Percentiles rank a stretch among this genome's conserved stretches.
phyloP scores from a whole-genome alignment of 2,113 vertebrate species.

The Campylomormyrus numenius region DNA sequence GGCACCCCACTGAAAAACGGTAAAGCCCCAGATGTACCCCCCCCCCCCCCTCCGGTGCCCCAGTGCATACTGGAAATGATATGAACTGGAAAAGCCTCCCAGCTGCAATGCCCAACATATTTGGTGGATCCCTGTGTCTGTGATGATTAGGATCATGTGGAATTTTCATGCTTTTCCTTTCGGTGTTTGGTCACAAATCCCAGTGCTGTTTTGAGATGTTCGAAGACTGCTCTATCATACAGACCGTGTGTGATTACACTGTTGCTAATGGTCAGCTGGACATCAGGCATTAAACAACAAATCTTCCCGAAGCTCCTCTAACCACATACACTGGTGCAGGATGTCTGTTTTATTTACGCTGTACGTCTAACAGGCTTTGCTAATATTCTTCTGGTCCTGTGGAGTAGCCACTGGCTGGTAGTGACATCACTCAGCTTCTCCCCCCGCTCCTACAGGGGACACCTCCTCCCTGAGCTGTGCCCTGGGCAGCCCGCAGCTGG shows the following conservation, averaged over 20 bases:
- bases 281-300: not conserved
- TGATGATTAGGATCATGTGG: not conserved
- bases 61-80: not conserved
- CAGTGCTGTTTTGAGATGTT: not conserved
- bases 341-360: not conserved
- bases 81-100: not conserved
- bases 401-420: not conserved
- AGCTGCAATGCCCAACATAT: not conserved
- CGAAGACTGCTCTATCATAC: not conserved
- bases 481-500: constrained; percentile 72
- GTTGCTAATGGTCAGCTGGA: not conserved
- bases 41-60: not conserved
- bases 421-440: not conserved
- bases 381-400: not conserved
- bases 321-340: not conserved
- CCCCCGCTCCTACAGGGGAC: constrained; percentile 58
- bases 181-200: not conserved
- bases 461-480: constrained; percentile 65
- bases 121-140: not conserved
- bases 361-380: not conserved
- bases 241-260: not conserved
- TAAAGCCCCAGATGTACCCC: not conserved
- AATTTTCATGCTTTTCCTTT: not conserved
- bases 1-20: not conserved
- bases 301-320: not conserved